A percentile compares a stretch with the other conserved stretches of the same genome.
Evolutionary conservation across 1,140 invertebrate genomes (phyloP).

Genomic region (Nylanderia fulva): DNA sequence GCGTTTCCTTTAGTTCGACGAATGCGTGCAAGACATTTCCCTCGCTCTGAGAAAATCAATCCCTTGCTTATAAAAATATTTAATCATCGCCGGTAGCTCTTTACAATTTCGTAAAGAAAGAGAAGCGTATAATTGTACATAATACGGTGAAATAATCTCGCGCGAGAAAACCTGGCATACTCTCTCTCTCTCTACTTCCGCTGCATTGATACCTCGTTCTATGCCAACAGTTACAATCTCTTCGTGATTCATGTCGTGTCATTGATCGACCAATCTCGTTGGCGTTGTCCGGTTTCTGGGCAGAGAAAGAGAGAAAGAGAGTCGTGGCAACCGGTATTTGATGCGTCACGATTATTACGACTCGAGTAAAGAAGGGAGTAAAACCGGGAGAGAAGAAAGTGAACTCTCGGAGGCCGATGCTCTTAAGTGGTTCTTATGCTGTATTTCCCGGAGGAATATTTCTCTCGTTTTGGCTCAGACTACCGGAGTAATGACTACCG

Average conservation of each 20-base stretch:
- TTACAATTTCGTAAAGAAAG: not conserved
- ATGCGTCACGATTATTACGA: constrained; percentile 49
- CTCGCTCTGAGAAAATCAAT: no score
- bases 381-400: constrained; percentile 17
- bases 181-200: not conserved
- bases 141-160: not conserved
- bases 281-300: not conserved
- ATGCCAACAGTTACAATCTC: not conserved
- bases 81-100: no score
- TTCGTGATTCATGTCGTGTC: no score
- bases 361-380: constrained; percentile 8
- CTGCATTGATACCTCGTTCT: not conserved
- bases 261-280: not conserved
- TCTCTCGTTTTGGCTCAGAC: constrained; percentile 67
- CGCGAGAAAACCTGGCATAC: no score
- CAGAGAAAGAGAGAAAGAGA: no score
- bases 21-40: no score
- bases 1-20: no score
- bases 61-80: no score
- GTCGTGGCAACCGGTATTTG: constrained; percentile 34
- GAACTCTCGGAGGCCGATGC: constrained; percentile 49
- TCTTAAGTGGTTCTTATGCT: constrained; percentile 73
- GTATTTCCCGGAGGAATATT: constrained; percentile 76
- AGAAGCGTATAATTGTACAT: not conserved
- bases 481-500: constrained; percentile 58